Percentiles rank a stretch among this genome's conserved stretches.
phyloP scores from a whole-genome alignment of 1,140 invertebrate species.

The Yoshiicerus persimilis region DNA sequence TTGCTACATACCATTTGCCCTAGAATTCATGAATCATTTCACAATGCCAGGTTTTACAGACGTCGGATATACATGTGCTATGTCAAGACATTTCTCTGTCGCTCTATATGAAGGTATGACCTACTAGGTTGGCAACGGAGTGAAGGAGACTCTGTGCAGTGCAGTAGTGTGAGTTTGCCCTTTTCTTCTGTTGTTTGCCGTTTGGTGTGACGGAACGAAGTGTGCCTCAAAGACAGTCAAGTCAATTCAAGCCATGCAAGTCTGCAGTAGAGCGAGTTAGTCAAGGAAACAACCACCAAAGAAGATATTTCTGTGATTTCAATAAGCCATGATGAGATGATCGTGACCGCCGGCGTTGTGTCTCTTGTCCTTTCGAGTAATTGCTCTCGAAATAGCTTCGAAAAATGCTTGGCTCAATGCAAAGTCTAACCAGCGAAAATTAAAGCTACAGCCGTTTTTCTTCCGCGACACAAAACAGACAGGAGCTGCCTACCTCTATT shows the following conservation, averaged over 20 bases:
- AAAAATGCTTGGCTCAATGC: neutral
- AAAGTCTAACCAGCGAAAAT: neutral
- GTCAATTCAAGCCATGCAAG: neutral
- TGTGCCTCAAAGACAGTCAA: neutral
- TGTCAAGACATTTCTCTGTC: neutral
- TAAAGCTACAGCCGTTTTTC: neutral
- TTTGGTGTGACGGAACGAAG: neutral
- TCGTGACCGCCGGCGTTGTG: neutral
- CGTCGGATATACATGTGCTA: neutral
- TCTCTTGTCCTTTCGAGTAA: neutral
- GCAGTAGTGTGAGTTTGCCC: neutral
- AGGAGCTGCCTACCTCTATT: neutral
- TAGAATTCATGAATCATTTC: slow-evolving; percentile 18
- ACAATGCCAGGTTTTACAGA: neutral
- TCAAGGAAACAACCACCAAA: neutral
- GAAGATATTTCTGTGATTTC: neutral
- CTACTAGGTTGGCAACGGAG: neutral
- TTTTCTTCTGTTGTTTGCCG: neutral
- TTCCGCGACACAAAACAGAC: neutral
- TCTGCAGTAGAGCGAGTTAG: neutral
- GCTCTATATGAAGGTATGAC: neutral
- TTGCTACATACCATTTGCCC: slow-evolving; percentile 21
- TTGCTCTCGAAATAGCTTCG: neutral
- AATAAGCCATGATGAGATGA: slow-evolving; percentile 20
- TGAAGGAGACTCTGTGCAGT: neutral